Percentiles rank a stretch among this genome's conserved stretches.
phyloP scores from a whole-genome alignment of 2,888 invertebrate genomes.

The Callyntrura sp. region DNA sequence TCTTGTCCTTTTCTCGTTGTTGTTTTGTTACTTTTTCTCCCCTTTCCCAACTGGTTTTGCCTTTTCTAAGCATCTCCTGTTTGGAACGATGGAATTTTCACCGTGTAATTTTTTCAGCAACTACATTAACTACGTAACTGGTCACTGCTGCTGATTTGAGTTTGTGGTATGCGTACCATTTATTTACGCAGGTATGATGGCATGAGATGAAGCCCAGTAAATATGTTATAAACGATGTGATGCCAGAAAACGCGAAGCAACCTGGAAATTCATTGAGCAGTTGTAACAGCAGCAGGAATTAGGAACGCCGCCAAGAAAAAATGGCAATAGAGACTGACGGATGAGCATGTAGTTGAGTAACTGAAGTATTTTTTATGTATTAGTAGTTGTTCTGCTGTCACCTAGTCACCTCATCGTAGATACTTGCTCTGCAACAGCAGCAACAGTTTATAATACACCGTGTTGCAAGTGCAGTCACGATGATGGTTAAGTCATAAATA shows the following conservation, averaged over 20 bases:
- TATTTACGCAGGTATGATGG: neutral
- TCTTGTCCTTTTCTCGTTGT: neutral
- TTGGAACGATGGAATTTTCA: conserved; percentile 55
- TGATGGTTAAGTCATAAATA: conserved; percentile 17
- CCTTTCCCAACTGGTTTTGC: conserved; percentile 39
- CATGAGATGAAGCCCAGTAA: neutral
- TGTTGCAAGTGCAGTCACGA: conserved; percentile 10
- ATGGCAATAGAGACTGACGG: conserved; percentile 13
- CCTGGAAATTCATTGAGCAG: conserved; percentile 45
- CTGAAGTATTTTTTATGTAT: conserved; percentile 11
- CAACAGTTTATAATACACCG: neutral
- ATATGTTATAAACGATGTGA: neutral
- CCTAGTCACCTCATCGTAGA: conserved; percentile 14
- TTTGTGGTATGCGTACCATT: neutral
- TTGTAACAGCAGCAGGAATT: neutral
- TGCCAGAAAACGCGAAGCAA: neutral
- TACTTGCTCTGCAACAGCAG: neutral
- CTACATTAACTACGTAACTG: conserved; percentile 1
- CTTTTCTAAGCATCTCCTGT: neutral
- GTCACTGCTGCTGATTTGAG: conserved; percentile 31
- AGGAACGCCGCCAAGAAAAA: conserved; percentile 29
- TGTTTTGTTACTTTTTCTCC: neutral
- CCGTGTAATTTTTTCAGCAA: conserved; percentile 48
- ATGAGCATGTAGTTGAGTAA: conserved; percentile 22
- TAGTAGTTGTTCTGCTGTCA: neutral